phyloP scores from a whole-genome alignment of 2,888 invertebrate species.

The Protodeltote pygarga region DNA sequence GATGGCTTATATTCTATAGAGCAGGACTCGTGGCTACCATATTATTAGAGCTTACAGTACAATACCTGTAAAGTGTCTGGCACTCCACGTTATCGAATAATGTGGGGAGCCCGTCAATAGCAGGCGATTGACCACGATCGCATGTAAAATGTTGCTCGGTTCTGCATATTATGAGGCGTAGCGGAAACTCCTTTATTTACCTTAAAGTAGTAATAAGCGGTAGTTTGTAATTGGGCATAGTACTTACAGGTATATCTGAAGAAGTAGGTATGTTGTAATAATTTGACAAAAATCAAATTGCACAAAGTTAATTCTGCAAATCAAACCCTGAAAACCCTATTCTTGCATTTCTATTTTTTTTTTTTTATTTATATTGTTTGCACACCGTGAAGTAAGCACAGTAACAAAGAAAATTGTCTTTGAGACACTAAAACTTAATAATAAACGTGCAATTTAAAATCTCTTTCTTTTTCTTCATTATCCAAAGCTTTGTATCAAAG shows the following conservation, averaged over 20 bases:
- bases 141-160: conserved; percentile 28
- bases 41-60: conserved; percentile 45
- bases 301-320: too few relatives aligned
- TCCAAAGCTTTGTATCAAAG: background rate
- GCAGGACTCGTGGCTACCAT: conserved; percentile 19
- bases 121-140: conserved; percentile 50
- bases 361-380: too few relatives aligned
- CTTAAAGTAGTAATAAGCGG: too few relatives aligned
- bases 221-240: too few relatives aligned
- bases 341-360: too few relatives aligned
- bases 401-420: too few relatives aligned
- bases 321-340: too few relatives aligned
- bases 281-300: too few relatives aligned
- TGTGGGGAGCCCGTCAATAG: conserved; percentile 46
- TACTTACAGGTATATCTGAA: too few relatives aligned
- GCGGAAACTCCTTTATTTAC: conserved; percentile 28
- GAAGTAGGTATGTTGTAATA: background rate
- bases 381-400: too few relatives aligned
- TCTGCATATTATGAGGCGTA: conserved; percentile 18
- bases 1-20: conserved; percentile 44
- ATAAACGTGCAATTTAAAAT: conserved; percentile 3
- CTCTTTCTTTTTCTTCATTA: background rate
- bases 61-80: conserved; percentile 56
- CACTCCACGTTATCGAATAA: conserved; percentile 54
- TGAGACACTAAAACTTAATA: conserved; percentile 1